Evolutionary conservation across 2,113 vertebrate genomes (phyloP).

Genomic region (Etheostoma spectabile): DNA sequence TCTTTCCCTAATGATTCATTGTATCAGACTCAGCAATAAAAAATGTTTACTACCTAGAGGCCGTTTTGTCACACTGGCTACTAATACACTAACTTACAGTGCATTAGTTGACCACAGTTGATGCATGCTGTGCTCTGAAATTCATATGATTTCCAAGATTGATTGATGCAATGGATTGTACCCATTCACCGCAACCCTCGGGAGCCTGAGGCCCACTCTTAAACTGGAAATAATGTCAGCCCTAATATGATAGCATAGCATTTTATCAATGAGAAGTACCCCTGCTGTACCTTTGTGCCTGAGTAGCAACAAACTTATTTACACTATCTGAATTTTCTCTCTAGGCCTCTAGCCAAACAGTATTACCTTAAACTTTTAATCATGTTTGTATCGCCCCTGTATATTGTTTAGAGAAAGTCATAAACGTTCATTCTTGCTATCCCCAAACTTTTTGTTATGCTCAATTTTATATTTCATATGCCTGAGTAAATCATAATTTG

Average conservation of each 20-base stretch:
- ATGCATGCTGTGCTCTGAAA: not conserved
- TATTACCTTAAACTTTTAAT: constrained; percentile 1
- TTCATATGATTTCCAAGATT: constrained; percentile 2
- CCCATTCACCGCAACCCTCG: not conserved
- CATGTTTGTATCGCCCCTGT: not conserved
- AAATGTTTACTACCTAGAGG: not conserved
- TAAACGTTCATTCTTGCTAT: not conserved
- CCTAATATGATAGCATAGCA: not conserved
- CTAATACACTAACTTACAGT: not conserved
- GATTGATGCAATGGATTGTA: constrained; percentile 12
- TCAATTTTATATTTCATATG: not conserved
- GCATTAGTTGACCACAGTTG: not conserved
- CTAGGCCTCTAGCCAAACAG: not conserved
- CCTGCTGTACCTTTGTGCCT: not conserved
- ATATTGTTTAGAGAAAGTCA: not conserved
- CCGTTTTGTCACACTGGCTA: not conserved
- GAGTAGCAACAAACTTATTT: constrained; percentile 8
- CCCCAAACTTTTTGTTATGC: not conserved
- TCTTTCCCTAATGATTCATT: not conserved
- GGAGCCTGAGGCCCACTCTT: constrained; percentile 25
- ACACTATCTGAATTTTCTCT: not conserved
- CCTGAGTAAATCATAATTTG: not conserved
- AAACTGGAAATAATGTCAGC: constrained; percentile 13
- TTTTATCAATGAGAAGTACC: constrained; percentile 21
- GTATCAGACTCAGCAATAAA: not conserved